Conservation (phyloP, 2,797 vertebrate genomes). For the Propithecus deckenii region DNA sequence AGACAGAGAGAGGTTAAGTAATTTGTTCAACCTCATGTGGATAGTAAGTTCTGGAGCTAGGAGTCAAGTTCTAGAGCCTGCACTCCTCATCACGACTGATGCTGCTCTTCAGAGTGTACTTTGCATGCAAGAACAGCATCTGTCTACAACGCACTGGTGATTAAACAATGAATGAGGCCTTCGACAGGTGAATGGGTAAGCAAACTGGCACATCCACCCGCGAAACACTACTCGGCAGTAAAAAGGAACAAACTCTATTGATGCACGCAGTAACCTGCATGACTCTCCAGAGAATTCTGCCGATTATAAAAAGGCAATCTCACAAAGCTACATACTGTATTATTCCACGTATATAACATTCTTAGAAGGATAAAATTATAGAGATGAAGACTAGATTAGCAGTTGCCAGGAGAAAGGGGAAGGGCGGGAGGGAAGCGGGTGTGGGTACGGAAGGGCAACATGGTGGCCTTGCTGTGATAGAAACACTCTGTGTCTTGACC, state of each 20-base stretch:
- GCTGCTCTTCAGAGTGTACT: neutral
- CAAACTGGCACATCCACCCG: accelerated
- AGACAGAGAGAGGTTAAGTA: neutral
- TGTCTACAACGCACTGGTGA: neutral
- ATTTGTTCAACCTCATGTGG: neutral
- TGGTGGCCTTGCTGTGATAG: accelerated
- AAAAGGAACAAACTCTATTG: neutral
- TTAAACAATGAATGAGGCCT: neutral
- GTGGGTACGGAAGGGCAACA: neutral
- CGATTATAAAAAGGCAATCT: neutral
- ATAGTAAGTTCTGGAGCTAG: neutral
- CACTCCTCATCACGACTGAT: neutral
- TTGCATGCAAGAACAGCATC: neutral
- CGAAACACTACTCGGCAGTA: neutral
- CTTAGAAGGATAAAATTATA: neutral
- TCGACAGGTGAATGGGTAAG: neutral
- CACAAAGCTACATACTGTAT: too few relatives aligned
- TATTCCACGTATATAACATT: neutral
- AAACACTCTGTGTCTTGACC: neutral
- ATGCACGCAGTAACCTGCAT: accelerated
- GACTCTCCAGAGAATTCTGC: neutral
- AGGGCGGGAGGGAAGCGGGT: neutral
- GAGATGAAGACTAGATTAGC: neutral
- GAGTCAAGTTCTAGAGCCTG: neutral
- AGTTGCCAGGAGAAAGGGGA: neutral